phyloP scores from a whole-genome alignment of 2,113 vertebrate species.

The Seriola rivoliana region DNA sequence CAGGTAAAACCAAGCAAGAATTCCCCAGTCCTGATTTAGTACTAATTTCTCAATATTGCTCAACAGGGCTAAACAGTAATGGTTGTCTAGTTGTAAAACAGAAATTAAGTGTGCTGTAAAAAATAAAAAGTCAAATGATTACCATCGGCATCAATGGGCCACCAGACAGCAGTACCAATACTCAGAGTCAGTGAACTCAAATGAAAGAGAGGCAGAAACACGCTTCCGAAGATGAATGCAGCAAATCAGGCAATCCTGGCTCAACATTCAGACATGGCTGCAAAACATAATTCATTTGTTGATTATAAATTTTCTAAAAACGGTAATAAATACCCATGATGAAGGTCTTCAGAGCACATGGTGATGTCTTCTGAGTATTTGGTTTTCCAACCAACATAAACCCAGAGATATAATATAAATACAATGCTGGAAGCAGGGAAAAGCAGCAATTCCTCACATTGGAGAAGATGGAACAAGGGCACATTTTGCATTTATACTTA shows the following conservation, averaged over 20 bases:
- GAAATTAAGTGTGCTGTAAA: slow-evolving; percentile 46
- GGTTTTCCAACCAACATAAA: background rate
- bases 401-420: too few species aligned
- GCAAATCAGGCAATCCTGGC: slow-evolving; percentile 11
- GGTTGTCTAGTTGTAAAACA: slow-evolving; percentile 9
- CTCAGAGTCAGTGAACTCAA: background rate
- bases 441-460: background rate
- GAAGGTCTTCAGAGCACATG: background rate
- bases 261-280: background rate
- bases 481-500: background rate
- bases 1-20: slow-evolving; percentile 70
- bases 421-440: background rate
- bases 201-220: slow-evolving; percentile 13
- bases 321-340: background rate
- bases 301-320: background rate
- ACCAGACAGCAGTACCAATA: slow-evolving; percentile 14
- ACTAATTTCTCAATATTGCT: background rate
- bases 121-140: slow-evolving; percentile 39
- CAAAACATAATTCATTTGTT: background rate
- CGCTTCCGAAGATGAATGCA: slow-evolving; percentile 15
- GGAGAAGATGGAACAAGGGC: background rate
- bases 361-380: background rate
- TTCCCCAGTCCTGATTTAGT: background rate
- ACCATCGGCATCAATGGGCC: slow-evolving; percentile 31
- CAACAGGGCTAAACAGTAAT: background rate